These are phyloP conservation scores for Pemphredon lugubris DNA, from an alignment of 2,888 invertebrate genomes.

Conservation along the genomic window DNA sequence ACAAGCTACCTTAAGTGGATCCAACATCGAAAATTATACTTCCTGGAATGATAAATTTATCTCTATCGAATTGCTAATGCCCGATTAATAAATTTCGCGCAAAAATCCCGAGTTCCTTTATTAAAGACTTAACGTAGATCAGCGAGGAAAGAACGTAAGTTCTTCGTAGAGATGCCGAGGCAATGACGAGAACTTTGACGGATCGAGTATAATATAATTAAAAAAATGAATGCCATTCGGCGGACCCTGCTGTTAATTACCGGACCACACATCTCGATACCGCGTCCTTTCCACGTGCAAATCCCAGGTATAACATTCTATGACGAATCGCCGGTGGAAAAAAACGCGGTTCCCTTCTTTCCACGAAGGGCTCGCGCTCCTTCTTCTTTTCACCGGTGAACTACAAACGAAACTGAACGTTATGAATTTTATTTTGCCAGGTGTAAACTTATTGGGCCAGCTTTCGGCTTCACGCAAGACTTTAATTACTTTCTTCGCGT, in stretches of 20 bases:
- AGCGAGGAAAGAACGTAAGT: no score
- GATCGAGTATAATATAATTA: constrained; percentile 45
- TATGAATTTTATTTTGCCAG: constrained; percentile 30
- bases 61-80: no score
- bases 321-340: constrained; percentile 75
- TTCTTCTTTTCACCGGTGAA: constrained; percentile 28
- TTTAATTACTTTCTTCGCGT: no score
- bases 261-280: constrained; percentile 77
- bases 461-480: no score
- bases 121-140: background rate
- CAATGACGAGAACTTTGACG: no score
- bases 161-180: no score
- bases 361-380: constrained; percentile 51
- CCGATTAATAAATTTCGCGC: background rate
- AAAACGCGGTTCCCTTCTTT: constrained; percentile 58
- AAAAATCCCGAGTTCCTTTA: background rate
- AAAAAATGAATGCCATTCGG: constrained; percentile 44
- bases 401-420: constrained; percentile 38
- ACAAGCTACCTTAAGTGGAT: no score
- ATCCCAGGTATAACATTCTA: constrained; percentile 80
- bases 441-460: no score
- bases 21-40: no score
- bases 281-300: constrained; percentile 63
- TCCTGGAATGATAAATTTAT: no score
- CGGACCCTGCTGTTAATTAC: constrained; percentile 56